These are phyloP conservation scores for Pangasius krempfi DNA, from an alignment of 2,797 vertebrate genomes.

Conservation along the genomic window DNA sequence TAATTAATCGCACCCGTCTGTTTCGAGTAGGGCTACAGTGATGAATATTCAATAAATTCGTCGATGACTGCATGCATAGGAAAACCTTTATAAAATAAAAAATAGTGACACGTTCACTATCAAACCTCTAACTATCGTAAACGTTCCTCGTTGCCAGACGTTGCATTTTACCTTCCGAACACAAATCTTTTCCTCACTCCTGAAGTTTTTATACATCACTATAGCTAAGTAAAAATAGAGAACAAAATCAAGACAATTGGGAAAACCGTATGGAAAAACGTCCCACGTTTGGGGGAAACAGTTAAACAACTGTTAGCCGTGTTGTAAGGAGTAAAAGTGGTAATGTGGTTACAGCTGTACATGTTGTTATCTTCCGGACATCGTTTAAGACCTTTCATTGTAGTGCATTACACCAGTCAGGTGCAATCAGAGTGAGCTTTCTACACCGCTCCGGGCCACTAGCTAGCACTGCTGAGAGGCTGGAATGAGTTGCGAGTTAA, in stretches of 20 bases:
- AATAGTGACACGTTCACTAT: not conserved
- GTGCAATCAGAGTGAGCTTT: not conserved
- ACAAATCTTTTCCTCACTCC: not conserved
- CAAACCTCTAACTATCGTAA: not conserved
- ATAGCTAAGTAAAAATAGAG: not conserved
- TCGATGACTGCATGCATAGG: not conserved
- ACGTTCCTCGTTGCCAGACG: not conserved
- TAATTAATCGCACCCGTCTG: not conserved
- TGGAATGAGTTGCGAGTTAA: slow-evolving; percentile 19
- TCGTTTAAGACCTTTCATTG: not conserved
- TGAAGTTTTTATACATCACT: not conserved
- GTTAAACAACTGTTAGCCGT: not conserved
- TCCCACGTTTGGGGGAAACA: no score
- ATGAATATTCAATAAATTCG: not conserved
- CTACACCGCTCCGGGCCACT: not conserved
- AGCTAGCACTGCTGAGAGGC: not conserved
- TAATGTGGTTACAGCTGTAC: not conserved
- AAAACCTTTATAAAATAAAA: not conserved
- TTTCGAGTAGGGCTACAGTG: not conserved
- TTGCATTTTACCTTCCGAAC: not conserved
- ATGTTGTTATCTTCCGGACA: not conserved
- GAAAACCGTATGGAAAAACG: not conserved
- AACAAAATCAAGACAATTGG: not conserved
- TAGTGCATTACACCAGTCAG: not conserved
- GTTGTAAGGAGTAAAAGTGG: no score